A percentile compares a stretch with the other conserved stretches of the same genome.
phyloP scores from a whole-genome alignment of 2,888 invertebrate genomes.

The Brassicogethes aeneus region DNA sequence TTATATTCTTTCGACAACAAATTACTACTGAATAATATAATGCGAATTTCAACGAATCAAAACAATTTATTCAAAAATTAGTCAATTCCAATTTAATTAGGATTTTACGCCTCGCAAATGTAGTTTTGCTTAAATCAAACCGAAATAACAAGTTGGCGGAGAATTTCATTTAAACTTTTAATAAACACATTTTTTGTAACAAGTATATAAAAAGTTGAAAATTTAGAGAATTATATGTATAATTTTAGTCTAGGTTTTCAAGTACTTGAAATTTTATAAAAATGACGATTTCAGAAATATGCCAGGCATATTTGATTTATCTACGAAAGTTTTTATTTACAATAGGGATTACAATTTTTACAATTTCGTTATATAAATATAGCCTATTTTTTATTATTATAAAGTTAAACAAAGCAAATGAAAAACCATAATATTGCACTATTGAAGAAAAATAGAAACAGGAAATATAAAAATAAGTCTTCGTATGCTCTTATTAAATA shows the following conservation, averaged over 20 bases:
- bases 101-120: conserved; percentile 2
- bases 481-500: no score
- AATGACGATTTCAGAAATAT: conserved; percentile 8
- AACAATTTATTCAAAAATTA: conserved; percentile 5
- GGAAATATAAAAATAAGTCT: neutral
- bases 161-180: no score
- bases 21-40: neutral
- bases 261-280: conserved; percentile 14
- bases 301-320: conserved; percentile 12
- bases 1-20: conserved; percentile 4
- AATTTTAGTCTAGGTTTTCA: conserved; percentile 17
- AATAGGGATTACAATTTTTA: conserved; percentile 6
- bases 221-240: conserved; percentile 19
- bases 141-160: no score
- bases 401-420: neutral
- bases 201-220: conserved; percentile 22
- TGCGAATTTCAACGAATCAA: no score
- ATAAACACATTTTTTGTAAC: conserved; percentile 8
- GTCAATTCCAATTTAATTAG: conserved; percentile 10
- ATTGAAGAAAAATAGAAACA: neutral
- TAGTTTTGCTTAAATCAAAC: conserved; percentile 4
- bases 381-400: neutral
- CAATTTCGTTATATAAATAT: neutral
- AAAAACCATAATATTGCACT: neutral
- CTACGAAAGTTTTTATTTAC: conserved; percentile 15